A percentile compares a stretch with the other conserved stretches of the same genome.
Conservation (phyloP, 2,113 vertebrate genomes). For the Mastomys coucha region DNA sequence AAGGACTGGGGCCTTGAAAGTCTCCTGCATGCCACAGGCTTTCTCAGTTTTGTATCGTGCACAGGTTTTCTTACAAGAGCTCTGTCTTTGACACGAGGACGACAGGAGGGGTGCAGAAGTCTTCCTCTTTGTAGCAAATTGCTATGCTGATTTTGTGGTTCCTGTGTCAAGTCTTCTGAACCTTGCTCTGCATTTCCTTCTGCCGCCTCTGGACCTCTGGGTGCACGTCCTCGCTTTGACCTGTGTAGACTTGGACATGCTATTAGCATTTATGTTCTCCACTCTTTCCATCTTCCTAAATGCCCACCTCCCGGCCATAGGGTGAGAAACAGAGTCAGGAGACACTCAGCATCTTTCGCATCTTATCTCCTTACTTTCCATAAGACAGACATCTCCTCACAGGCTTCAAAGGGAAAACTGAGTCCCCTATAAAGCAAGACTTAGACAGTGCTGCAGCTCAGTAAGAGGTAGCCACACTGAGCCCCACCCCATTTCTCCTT, state of each 20-base stretch:
- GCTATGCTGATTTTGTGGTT: not conserved
- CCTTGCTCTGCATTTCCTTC: not conserved
- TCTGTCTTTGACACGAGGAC: not conserved
- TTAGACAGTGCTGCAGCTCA: not conserved
- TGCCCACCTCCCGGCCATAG: not conserved
- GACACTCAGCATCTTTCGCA: not conserved
- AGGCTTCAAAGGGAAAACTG: not conserved
- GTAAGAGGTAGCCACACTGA: not conserved
- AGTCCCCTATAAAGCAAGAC: not conserved
- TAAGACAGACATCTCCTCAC: not conserved
- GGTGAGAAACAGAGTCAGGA: not conserved
- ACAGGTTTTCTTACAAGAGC: not conserved
- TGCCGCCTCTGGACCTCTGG: not conserved
- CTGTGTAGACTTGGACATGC: not conserved
- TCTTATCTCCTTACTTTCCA: not conserved
- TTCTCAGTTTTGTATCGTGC: not conserved
- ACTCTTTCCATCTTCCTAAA: not conserved
- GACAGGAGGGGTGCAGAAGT: not conserved
- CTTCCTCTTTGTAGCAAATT: not conserved
- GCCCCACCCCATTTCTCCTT: not conserved
- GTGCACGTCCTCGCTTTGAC: not conserved
- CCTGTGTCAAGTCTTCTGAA: not conserved
- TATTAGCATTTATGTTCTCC: too few species aligned
- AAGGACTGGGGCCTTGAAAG: too few species aligned
- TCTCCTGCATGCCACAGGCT: not conserved